Evolutionary conservation across 2,797 vertebrate species (phyloP).

Genomic region (Huso huso): DNA sequence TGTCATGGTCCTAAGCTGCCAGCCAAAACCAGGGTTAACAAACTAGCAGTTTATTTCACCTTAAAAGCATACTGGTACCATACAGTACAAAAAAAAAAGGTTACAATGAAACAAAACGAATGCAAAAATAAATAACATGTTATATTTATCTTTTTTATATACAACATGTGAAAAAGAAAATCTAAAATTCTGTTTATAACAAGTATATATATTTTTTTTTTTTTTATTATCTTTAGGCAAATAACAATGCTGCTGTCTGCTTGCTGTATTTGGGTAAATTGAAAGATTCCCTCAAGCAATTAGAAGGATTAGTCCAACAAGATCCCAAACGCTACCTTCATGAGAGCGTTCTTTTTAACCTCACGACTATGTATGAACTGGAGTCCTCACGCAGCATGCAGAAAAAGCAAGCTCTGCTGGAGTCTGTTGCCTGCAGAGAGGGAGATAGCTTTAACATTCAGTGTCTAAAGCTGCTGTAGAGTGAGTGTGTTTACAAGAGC

Average conservation of each 20-base stretch:
- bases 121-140: no score
- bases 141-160: no score
- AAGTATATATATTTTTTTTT: no score
- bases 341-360: constrained; percentile 95
- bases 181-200: no score
- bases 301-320: constrained; percentile 90
- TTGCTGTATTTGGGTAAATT: constrained; percentile 89
- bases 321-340: constrained; percentile 81
- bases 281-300: constrained; percentile 89
- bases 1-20: no score
- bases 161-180: no score
- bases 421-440: constrained; percentile 77
- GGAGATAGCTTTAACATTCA: constrained; percentile 95
- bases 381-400: constrained; percentile 91
- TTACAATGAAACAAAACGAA: no score
- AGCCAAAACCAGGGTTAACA: no score
- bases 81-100: no score
- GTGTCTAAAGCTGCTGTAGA: constrained; percentile 84
- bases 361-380: constrained; percentile 97
- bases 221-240: constrained; percentile 63
- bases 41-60: no score
- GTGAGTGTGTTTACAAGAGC: constrained; percentile 1
- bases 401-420: constrained; percentile 90
- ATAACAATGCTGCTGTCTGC: constrained; percentile 94
- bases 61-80: no score